These are phyloP conservation scores for Yponomeuta malinellus DNA, from an alignment of 2,888 invertebrate species.

Conservation along the genomic window DNA sequence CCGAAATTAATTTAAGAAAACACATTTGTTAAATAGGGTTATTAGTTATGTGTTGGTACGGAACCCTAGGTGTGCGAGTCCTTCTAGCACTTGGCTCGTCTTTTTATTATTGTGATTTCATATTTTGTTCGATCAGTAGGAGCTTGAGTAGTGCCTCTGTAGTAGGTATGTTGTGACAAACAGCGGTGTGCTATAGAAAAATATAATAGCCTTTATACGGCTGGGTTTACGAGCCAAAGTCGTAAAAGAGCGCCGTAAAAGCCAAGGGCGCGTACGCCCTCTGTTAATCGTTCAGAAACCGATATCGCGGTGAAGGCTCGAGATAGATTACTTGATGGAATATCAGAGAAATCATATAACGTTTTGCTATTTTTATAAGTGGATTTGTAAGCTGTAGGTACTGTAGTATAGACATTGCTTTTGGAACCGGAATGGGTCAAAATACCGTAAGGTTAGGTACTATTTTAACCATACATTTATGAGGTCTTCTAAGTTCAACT, in stretches of 20 bases:
- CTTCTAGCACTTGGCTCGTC: too few relatives aligned
- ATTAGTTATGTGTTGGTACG: too few relatives aligned
- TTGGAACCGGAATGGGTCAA: not conserved
- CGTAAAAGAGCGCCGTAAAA: conserved; percentile 74
- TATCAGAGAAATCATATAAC: conserved; percentile 8
- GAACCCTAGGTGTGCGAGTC: too few relatives aligned
- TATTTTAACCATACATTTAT: too few relatives aligned
- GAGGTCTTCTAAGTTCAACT: too few relatives aligned
- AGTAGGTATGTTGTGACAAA: conserved; percentile 17
- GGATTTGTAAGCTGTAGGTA: not conserved
- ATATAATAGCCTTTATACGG: conserved; percentile 71
- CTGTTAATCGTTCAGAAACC: conserved; percentile 75
- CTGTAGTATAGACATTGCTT: not conserved
- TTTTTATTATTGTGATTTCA: too few relatives aligned
- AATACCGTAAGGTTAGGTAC: too few relatives aligned
- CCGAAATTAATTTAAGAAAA: too few relatives aligned
- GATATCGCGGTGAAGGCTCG: conserved; percentile 71
- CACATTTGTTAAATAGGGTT: too few relatives aligned
- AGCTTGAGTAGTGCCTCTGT: not conserved
- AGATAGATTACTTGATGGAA: conserved; percentile 60
- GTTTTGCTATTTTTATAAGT: conserved; percentile 5
- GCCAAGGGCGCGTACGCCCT: conserved; percentile 74
- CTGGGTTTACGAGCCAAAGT: conserved; percentile 58
- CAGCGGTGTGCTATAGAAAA: conserved; percentile 52
- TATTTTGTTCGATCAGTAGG: too few relatives aligned